Base-by-base conservation (phyloP, 2,797 vertebrate species). In the Hemitrygon akajei region DNA sequence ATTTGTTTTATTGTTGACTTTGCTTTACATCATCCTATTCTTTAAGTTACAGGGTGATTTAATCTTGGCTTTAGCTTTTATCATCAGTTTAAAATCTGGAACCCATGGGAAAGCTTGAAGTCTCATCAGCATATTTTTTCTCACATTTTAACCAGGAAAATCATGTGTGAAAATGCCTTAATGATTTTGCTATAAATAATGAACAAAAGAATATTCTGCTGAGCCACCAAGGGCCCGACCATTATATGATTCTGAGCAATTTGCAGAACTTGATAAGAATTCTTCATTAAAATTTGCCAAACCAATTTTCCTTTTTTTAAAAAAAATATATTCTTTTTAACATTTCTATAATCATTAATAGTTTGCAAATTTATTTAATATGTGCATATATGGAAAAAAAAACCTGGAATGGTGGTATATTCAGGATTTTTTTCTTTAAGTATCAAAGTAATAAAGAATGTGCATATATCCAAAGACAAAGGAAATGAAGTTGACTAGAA, bases 181-280 rank as follows among this genome's bases (percentile, higher is more conserved):
- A 87, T 66, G 16, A 87, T 87, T 87, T 87, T 60, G n/a, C 58
- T 34, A 87, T 60, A 63, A 87, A 87, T 87, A 66, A 34, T 63
- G 84, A 87, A 87, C 25, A n/a, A 30, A 87, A 63, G 84, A 34
- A 87, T 63, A 4, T 63, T 87, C 58, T 22, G 27, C 40, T 63
- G 69, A 47, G 66, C 34, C 10, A 71, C 18, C 47, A 75, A 47
- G 12, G 25, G 37, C 40, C 5, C 34, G 18, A 69, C 9, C 63
- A 25, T 91, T 25, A 60, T 58, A 87, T 37, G 37, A 80, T 16
- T 12, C 56, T 20, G 12, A 91, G 37, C 40, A 92, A 75, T 92
- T 92, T 37, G 9, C 37, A 73, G 20, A 9, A 37, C 69, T 92
- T 92, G 37, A 20, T 20, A n/a, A 60, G 69, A 73, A 73, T n/a